A percentile compares a stretch with the other conserved stretches of the same genome.
These are phyloP conservation scores for Brachyopa scutellaris DNA, from an alignment of 2,888 invertebrate genomes.

Conservation along the genomic window DNA sequence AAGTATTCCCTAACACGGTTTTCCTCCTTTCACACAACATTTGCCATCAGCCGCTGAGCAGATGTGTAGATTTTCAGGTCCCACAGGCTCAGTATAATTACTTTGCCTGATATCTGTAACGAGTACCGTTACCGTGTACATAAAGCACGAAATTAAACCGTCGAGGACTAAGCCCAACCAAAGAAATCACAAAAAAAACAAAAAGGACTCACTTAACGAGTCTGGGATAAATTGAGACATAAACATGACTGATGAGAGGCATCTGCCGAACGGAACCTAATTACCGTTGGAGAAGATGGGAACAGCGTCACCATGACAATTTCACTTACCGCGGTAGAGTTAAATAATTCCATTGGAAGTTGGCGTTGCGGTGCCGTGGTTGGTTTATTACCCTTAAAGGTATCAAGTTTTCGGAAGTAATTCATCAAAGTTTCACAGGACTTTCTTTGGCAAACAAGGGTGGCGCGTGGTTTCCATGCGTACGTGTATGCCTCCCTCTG, in stretches of 20 bases:
- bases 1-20: neutral
- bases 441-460: neutral
- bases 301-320: slow-evolving; percentile 3
- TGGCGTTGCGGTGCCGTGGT: neutral
- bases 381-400: slow-evolving; percentile 21
- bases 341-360: slow-evolving; percentile 3
- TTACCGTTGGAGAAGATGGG: slow-evolving; percentile 18
- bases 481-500: no score
- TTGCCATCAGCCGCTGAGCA: neutral
- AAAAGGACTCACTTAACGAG: slow-evolving; percentile 35
- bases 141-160: slow-evolving; percentile 10
- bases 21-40: no score
- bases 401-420: slow-evolving; percentile 32
- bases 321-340: slow-evolving; percentile 9
- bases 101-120: neutral
- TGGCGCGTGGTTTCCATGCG: no score
- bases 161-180: neutral
- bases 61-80: slow-evolving; percentile 14
- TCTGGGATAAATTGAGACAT: slow-evolving; percentile 54
- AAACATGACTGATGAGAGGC: slow-evolving; percentile 64
- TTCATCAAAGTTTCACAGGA: slow-evolving; percentile 32
- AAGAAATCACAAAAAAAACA: neutral
- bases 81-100: slow-evolving; percentile 14
- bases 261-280: slow-evolving; percentile 61
- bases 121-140: slow-evolving; percentile 5